Evolutionary conservation across 2,113 vertebrate species (phyloP), one percentile per base, ranked within the genome.

Genomic region (Catharus bicknelli): DNA sequence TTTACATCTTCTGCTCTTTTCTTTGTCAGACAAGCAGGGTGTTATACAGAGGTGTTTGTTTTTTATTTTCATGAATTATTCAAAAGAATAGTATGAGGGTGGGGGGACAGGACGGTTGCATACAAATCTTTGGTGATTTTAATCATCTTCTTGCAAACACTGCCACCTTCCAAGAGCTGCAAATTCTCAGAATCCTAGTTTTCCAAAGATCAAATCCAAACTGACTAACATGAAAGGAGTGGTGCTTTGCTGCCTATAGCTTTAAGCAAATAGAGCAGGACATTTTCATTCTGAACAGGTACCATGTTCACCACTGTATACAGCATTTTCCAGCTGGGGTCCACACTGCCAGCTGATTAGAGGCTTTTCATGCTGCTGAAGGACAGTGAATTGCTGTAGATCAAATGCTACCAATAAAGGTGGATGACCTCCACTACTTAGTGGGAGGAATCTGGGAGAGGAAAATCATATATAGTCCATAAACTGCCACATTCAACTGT

Each of bases 261-360:
- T 94, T 78, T 90, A 89, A 94, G 45, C 73, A 88, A 90, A 67
- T n/a, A 53, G 29, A 90, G 48, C 5, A 55, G 55, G 36, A 48
- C 51, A 88, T 95, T 96, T 93, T 94, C n/a, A 90, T 90, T 95
- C 92, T 59, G 88, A 88, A 80, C 91, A 93, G 67, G 67, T 68
- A 69, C 58, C 47, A 32, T 15, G 13, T 47, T 80, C 43, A 5
- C 47, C 54, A 18, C 75, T 72, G 72, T 90, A 53, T 17, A 79
- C 61, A 76, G 61, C n/a, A 66, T 94, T 90, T 93, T 95, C 82
- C 86, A 90, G 82, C 81, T 83, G 62, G 64, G 58, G 32, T 86
- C 47, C 34, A 11, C n/a, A 7, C 77, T 62, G 54, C 66, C 30
- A 38, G 67, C 85, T 90, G 90, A 95, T 93, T 91, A 90, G 78